Base-by-base conservation (phyloP, 2,113 vertebrate species). In the Dromas ardeola region DNA sequence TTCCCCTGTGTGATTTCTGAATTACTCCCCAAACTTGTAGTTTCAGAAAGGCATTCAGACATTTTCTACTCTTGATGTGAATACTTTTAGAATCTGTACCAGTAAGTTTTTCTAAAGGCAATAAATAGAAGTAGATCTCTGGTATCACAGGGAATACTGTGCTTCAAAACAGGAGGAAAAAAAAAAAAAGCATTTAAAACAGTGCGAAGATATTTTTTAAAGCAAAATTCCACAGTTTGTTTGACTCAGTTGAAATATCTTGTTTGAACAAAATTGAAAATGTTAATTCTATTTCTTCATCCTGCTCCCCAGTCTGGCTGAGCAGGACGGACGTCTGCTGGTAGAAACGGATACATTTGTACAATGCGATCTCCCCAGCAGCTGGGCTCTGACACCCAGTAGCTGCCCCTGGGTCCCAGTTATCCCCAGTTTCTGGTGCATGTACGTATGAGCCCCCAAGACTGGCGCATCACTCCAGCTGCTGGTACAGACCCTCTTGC, bases 21-120 rank as follows among this genome's bases (percentile, higher is more conserved):
- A 95, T 88, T 90, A 94, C 65, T 92, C 69, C n/a, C 47, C 80
- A 91, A 91, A 92, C 80, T 63, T 91, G n/a, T 76, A 88, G 47
- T 76, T 96, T 92, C 77, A 79, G 83, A 81, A 92, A 86, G 43
- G 29, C 66, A 84, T 91, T 92, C 72, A 91, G 56, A 93, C 16
- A 25, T 92, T 95, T 95, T 94, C 73, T 87, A 4, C 40, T 92
- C 53, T 70, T 82, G 71, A 81, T 92, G 62, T 5, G 16, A 92
- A 81, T 80, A 78, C 50, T 92, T 93, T 79, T 65, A 89, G 77
- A 93, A 91, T 65, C 27, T 55, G 23, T 76, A 86, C 36, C 25
- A 76, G 65, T 71, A 69, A 88, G n/a, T 71, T 95, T 92, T 95
- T 86, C 53, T 80, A 70, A 83, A 93, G 62, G 61, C 70, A 91